These are phyloP conservation scores for Eupithecia tripunctaria DNA, from an alignment of 2,888 invertebrate species.

Conservation along the genomic window DNA sequence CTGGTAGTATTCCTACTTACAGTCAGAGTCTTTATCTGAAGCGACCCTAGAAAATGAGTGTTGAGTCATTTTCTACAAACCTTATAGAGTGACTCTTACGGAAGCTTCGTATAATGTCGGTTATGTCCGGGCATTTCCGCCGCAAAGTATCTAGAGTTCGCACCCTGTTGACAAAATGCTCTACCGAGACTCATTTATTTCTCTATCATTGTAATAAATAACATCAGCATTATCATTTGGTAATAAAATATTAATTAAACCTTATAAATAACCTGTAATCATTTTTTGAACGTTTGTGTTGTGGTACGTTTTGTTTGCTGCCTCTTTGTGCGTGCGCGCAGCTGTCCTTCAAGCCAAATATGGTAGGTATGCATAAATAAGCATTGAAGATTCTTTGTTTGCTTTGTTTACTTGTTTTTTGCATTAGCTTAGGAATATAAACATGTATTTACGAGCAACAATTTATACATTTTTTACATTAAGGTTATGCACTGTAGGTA, in stretches of 20 bases:
- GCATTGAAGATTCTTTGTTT: constrained; percentile 15
- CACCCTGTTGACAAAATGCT: neutral
- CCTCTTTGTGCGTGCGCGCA: neutral
- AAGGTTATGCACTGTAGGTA: neutral
- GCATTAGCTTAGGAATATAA: neutral
- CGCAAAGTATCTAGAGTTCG: neutral
- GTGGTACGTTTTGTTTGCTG: neutral
- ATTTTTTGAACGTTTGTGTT: neutral
- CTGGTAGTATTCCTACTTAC: neutral
- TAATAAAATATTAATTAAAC: neutral
- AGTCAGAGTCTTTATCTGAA: neutral
- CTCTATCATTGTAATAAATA: neutral
- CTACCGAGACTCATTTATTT: neutral
- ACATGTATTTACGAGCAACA: neutral
- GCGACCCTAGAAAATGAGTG: neutral
- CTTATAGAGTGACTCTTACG: neutral
- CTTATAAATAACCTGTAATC: neutral
- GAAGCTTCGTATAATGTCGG: neutral
- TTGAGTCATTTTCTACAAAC: neutral
- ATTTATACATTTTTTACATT: neutral
- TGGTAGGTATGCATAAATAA: constrained; percentile 15
- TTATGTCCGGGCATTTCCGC: neutral
- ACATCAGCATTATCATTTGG: neutral
- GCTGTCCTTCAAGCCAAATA: constrained; percentile 27
- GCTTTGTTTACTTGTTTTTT: constrained; percentile 3